A percentile compares a stretch with the other conserved stretches of the same genome.
phyloP scores from a whole-genome alignment of 2,113 vertebrate genomes.

The Arenaria interpres region DNA sequence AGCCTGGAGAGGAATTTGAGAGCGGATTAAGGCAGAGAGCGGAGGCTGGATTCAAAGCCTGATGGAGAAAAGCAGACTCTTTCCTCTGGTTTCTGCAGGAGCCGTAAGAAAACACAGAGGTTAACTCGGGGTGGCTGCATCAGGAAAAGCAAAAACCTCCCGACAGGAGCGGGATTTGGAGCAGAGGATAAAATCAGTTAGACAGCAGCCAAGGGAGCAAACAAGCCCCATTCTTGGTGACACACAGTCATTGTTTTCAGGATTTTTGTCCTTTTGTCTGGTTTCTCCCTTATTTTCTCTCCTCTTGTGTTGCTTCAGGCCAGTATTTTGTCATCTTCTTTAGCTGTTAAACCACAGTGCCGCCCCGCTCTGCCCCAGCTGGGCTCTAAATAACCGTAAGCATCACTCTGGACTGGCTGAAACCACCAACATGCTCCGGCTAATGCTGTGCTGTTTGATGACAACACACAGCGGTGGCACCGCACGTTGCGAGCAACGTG shows the following conservation, averaged over 20 bases:
- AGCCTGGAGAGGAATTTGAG: neutral
- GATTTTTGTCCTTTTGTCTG: slow-evolving; percentile 32
- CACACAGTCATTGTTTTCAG: slow-evolving; percentile 26
- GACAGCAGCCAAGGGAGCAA: slow-evolving; percentile 15
- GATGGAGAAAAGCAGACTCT: neutral
- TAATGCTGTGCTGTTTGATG: neutral
- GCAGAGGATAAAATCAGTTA: slow-evolving; percentile 28
- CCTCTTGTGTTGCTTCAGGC: neutral
- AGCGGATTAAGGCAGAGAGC: slow-evolving; percentile 19
- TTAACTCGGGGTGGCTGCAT: slow-evolving; percentile 32
- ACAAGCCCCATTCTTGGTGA: slow-evolving; percentile 16
- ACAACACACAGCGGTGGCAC: fast-evolving
- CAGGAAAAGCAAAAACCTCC: slow-evolving; percentile 46
- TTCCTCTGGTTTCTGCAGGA: slow-evolving; percentile 31
- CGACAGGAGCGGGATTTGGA: slow-evolving; percentile 6
- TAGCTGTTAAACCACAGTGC: slow-evolving; percentile 42
- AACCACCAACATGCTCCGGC: neutral
- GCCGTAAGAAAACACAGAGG: slow-evolving; percentile 42
- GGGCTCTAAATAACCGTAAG: neutral
- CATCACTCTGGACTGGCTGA: neutral
- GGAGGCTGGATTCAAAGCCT: neutral
- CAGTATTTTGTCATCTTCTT: slow-evolving; percentile 24
- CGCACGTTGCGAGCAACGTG: neutral
- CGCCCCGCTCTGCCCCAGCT: neutral
- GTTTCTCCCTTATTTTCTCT: slow-evolving; percentile 30